Percentiles rank a stretch among this genome's conserved stretches.
phyloP scores from a whole-genome alignment of 1,140 invertebrate genomes.

The Rhopalosiphum padi region DNA sequence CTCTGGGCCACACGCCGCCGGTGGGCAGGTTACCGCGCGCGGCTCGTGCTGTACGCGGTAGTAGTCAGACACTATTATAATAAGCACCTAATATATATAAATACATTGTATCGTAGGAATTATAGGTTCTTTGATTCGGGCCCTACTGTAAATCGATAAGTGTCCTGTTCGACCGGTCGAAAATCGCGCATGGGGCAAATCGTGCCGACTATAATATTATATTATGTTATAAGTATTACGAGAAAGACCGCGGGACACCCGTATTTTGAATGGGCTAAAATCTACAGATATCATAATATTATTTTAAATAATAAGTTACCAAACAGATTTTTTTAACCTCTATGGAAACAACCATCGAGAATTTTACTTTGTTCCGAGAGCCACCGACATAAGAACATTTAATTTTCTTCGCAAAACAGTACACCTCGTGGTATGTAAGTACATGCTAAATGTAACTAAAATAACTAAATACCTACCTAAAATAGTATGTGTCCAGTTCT shows the following conservation, averaged over 20 bases:
- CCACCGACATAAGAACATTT: too few species aligned
- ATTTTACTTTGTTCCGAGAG: too few species aligned
- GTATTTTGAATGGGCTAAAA: too few species aligned
- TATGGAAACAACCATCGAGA: too few species aligned
- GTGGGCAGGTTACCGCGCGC: background rate
- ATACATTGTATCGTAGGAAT: background rate
- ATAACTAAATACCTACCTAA: too few species aligned
- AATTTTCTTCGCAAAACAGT: background rate
- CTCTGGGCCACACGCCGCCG: constrained; percentile 33
- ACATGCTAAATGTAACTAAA: too few species aligned
- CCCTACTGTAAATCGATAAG: background rate
- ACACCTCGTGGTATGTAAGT: too few species aligned
- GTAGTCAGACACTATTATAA: background rate
- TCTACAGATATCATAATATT: too few species aligned
- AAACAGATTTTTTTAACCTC: background rate
- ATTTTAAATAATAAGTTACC: background rate
- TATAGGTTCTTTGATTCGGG: background rate
- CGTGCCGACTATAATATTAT: background rate
- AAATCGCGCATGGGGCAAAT: background rate
- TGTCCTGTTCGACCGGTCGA: background rate
- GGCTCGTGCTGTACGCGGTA: constrained; percentile 1
- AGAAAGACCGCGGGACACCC: too few species aligned
- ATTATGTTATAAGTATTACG: too few species aligned
- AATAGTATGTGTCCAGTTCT: background rate
- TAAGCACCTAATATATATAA: background rate